Conservation (phyloP, 1,140 invertebrate genomes). For the Ips typographus region DNA sequence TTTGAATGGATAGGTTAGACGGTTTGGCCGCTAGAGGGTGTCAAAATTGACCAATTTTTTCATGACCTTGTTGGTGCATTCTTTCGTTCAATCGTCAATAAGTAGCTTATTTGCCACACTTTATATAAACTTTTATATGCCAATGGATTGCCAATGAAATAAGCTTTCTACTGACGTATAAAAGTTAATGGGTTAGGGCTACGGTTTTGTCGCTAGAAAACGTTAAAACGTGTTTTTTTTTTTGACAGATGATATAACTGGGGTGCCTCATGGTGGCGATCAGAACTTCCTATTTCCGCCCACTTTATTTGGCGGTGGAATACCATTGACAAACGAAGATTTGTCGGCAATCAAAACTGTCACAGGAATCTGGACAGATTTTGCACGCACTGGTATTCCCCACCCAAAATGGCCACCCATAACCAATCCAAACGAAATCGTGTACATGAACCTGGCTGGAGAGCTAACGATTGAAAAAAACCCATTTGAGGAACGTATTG, state of each 20-base stretch:
- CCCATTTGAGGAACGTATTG: constrained; percentile 32
- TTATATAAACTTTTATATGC: no score
- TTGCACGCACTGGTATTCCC: constrained; percentile 54
- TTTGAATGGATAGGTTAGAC: no score
- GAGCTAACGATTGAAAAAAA: constrained; percentile 19
- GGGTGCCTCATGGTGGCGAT: constrained; percentile 28
- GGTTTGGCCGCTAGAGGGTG: no score
- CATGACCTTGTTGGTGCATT: no score
- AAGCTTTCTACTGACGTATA: not conserved
- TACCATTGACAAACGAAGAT: constrained; percentile 27
- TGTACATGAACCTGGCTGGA: constrained; percentile 31
- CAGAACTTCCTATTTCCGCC: constrained; percentile 2
- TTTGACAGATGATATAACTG: not conserved
- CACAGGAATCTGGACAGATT: constrained; percentile 54
- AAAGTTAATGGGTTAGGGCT: not conserved
- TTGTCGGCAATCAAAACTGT: constrained; percentile 46
- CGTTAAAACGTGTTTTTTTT: not conserved
- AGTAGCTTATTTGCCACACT: no score
- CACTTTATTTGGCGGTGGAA: not conserved
- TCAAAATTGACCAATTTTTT: no score
- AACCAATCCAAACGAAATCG: constrained; percentile 21
- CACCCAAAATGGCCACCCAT: constrained; percentile 45
- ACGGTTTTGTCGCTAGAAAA: not conserved
- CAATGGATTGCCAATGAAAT: no score
- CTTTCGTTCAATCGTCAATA: no score